Base-by-base conservation (phyloP, 2,888 invertebrate genomes). In the Ischnura elegans region DNA sequence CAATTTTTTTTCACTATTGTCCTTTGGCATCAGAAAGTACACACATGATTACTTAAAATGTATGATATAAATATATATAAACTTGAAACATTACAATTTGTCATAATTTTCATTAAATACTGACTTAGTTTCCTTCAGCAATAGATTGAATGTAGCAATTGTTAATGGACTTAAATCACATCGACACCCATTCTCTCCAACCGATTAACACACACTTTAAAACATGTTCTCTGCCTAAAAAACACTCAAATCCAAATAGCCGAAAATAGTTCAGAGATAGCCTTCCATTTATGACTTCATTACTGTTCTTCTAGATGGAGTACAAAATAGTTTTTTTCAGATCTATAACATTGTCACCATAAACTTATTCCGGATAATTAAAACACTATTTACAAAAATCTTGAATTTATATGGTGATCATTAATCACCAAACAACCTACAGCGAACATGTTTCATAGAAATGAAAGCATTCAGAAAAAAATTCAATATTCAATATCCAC, bases 261-360 rank as follows among this genome's bases (percentile, higher is more conserved):
- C 90, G 61, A 90, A 90, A 90, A 90, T 90, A 90, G 90, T 90
- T 55, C 61, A 61, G 55, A 90, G 61, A 43, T 61, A 90, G 90
- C 90, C 61, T 90, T 90, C 90, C 90, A 90, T 90, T 61, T 45
- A 90, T 90, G 90, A 90, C 90, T 90, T 55, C 90, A 90, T 90
- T 87, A 61, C 90, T 61, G 43, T 90, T 43, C 55, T 61, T 61
- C 66, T 90, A 90, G 90, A 90, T 90, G 55, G 90, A 61, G 42
- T 90, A 90, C 90, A 90, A 90, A 90, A 90, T 90, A 90, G 90
- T 90, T 90, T 90, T 87, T 87, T 87, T 90, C 90, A 90, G 90
- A 90, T 90, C 90, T 90, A 90, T 90, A 90, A 90, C 90, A 90
- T 90, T 90, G 90, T 90, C 90, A 90, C 90, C 90, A 90, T 90